Evolutionary conservation across 2,113 vertebrate species (phyloP).

Genomic region (Daubentonia madagascariensis): DNA sequence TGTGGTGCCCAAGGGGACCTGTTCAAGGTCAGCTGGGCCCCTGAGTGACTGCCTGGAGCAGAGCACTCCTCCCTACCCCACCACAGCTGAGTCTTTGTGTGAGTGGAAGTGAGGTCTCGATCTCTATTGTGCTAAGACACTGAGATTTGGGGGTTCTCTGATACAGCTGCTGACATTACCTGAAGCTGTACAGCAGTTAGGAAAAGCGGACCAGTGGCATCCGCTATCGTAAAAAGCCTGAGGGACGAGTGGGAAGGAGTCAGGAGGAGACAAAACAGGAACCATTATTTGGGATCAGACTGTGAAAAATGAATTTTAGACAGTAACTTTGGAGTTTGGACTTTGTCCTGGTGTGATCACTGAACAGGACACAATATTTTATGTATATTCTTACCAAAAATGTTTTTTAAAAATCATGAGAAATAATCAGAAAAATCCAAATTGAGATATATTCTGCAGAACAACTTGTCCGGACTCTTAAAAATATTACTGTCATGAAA

Average conservation of each 20-base stretch:
- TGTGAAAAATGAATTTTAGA: not conserved
- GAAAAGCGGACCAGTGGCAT: fast-evolving
- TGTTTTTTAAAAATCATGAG: not conserved
- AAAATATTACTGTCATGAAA: too few species aligned
- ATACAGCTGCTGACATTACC: too few species aligned
- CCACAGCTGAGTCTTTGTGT: not conserved
- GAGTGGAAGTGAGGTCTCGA: not conserved
- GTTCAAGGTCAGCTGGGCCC: not conserved
- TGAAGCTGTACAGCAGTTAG: not conserved
- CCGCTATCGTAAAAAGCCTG: fast-evolving
- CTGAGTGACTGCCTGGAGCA: not conserved
- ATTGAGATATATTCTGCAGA: not conserved
- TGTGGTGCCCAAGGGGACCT: too few species aligned
- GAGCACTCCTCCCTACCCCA: not conserved
- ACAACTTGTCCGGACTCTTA: not conserved
- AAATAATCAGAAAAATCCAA: not conserved
- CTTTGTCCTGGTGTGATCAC: not conserved
- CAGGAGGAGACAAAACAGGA: not conserved
- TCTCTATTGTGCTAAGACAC: not conserved
- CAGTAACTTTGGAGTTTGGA: too few species aligned
- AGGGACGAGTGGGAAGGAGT: too few species aligned
- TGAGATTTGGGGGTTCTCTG: not conserved
- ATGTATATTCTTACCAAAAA: not conserved
- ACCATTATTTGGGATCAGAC: not conserved
- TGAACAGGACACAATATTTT: not conserved